A percentile compares a stretch with the other conserved stretches of the same genome.
Conservation (phyloP, 2,888 invertebrate species). For the Meliscaeva auricollis region DNA sequence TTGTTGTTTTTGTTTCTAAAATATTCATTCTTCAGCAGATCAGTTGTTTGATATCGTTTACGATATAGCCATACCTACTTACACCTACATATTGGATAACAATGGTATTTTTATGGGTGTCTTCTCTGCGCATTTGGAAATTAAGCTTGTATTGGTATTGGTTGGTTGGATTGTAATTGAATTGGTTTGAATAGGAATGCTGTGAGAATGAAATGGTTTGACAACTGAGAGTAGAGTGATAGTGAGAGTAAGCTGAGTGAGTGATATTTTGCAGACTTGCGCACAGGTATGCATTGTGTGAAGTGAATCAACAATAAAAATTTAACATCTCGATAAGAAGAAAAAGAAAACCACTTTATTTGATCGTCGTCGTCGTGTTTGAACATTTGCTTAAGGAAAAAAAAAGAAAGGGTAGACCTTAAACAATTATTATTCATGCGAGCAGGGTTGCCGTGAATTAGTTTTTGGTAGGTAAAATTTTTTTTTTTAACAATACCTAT, state of each 20-base stretch:
- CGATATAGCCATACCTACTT: slow-evolving; percentile 7
- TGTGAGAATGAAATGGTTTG: slow-evolving; percentile 16
- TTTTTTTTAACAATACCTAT: too few relatives aligned
- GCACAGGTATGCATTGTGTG: slow-evolving; percentile 46
- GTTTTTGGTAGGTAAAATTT: background rate
- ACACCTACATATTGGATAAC: slow-evolving; percentile 2
- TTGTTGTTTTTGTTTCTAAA: background rate
- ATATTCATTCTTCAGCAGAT: background rate
- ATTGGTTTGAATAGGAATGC: background rate
- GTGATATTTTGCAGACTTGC: slow-evolving; percentile 43
- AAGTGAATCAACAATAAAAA: background rate
- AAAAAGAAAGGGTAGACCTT: background rate
- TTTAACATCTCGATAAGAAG: background rate
- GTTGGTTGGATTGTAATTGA: slow-evolving; percentile 10
- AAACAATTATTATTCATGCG: background rate
- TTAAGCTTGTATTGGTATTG: background rate
- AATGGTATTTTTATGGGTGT: background rate
- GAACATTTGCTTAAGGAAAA: slow-evolving; percentile 6
- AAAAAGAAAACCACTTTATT: slow-evolving; percentile 26
- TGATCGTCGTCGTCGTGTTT: slow-evolving; percentile 11
- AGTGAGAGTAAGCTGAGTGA: slow-evolving; percentile 22
- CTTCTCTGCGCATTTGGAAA: background rate
- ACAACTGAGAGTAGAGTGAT: background rate
- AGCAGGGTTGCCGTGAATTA: background rate
- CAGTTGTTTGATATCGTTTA: slow-evolving; percentile 13